Base-by-base conservation (phyloP, 2,888 invertebrate species). In the Operophtera brumata region DNA sequence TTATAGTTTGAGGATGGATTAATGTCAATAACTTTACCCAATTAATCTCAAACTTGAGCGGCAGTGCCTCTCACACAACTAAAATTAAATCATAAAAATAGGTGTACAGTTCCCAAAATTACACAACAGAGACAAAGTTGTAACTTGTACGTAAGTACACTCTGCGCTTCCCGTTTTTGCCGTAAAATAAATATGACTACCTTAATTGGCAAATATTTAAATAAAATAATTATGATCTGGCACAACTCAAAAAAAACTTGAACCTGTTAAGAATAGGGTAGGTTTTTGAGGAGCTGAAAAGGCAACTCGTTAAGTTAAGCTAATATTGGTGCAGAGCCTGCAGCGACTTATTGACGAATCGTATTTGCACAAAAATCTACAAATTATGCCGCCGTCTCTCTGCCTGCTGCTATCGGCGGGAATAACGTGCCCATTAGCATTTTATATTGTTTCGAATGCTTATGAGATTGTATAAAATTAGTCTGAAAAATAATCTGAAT, bases 181-280 rank as follows among this genome's bases (percentile, higher is more conserved):
- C 66, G 51, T 67, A 64, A 65, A 72, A 74, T 73, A 76, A 75
- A 73, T 71, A 70, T 68, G 63, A 52, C 68, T 46, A 65, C 66
- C 63, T 65, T 82, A 82, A 82, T 82, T 80, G 81, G 76, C 80
- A 79, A 82, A 82, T 79, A 79, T 80, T 82, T 77, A 77, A 77
- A 77, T 73, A 74, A 77, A 76, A 80, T 80, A 82, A 82, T 82
- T 78, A 81, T 75, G 72, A 48, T n/a, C 1, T 13, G 11, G 35
- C 7, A 0, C 50, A 14, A 12, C 14, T 11, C 1, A 57, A 53
- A 34, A 34, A 12, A 7, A 3, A 49, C 25, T 41, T 34, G 43
- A 48, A 35, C 2, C 0, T 0, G 4, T 0, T 0, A n/a, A 0
- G 11, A 20, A 40, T 57, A 61, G 28, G 45, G 56, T 48, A 10